Base-by-base conservation (phyloP, 2,797 vertebrate species). In the Hypotaenidia okinawae region DNA sequence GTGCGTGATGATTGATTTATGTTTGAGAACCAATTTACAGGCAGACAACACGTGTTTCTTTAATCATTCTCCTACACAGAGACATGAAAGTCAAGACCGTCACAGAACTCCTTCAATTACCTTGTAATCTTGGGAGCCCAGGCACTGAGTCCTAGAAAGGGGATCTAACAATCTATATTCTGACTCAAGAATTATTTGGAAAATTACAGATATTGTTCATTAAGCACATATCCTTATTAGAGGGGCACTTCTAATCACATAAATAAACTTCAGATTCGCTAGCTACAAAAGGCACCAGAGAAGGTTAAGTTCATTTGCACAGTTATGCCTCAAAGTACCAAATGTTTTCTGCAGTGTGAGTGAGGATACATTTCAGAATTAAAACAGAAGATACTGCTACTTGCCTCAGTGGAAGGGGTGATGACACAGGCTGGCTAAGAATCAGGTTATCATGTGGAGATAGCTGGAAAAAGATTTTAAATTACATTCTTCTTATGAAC, bases 401-500 rank as follows among this genome's bases (percentile, higher is more conserved):
- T 96, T 98, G 98, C 99, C 99, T 99, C 67, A 99, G 97, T 74
- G 99, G 99, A 92, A 99, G 98, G 25, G 99, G 99, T 73, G 99
- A 99, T 86, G 99, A 99, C 91, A 99, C 99, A 61, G 99, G 99
- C 74, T 99, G 99, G 98, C 99, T 99, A 96, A 99, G 98, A 95
- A 99, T 99, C 97, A 99, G 97, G 95, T 98, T 99, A 97, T 99
- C 99, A 13, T 99, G 99, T 70, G 99, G 99, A 80, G 99, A 99
- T 84, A 99, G 98, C 99, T 99, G 97, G 62, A 93, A 97, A 90
- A 84, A 94, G 45, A 92, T 94, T 92, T 78, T 81, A 63, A 97
- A 92, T 87, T 5, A 92, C 7, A 70, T 32, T 7, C 3, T 13
- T 92, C 77, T 93, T 70, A 69, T 64, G 23, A 89, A 76, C 16